Evolutionary conservation across 1,140 invertebrate species (phyloP).

Genomic region (Bombyx mandarina): DNA sequence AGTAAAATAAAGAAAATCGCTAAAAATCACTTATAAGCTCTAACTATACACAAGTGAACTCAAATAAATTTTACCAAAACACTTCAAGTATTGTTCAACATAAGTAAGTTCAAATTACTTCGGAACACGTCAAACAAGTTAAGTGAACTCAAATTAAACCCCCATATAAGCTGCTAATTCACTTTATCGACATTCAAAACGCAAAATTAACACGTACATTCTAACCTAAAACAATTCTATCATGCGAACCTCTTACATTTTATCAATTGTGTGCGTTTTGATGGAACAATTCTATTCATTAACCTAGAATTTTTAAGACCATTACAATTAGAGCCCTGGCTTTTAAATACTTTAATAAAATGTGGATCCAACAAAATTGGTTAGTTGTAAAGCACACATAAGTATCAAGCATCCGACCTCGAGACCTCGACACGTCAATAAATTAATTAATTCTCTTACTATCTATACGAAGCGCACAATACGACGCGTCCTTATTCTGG

Average conservation of each 20-base stretch:
- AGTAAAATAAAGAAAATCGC: no score
- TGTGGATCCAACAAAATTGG: no score
- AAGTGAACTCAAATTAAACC: not conserved
- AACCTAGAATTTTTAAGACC: conserved; percentile 9
- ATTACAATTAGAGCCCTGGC: no score
- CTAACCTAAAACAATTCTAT: conserved; percentile 3
- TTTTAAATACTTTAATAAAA: no score
- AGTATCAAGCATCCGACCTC: conserved; percentile 12
- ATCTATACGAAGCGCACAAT: conserved; percentile 9
- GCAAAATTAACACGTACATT: conserved; percentile 4
- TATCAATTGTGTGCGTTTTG: conserved; percentile 4
- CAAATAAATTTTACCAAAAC: no score
- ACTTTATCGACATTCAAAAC: conserved; percentile 5
- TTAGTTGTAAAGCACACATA: conserved; percentile 9
- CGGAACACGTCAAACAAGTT: no score
- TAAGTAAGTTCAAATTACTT: no score
- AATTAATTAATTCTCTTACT: conserved; percentile 22
- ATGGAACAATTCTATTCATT: conserved; percentile 6
- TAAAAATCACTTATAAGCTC: no score
- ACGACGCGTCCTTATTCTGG: not conserved
- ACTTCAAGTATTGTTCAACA: no score
- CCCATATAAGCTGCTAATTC: conserved; percentile 2
- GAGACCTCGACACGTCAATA: conserved; percentile 18
- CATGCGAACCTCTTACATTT: conserved; percentile 1
- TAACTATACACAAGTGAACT: no score